Conservation (phyloP, 2,888 invertebrate genomes). For the Drosophila siamana region DNA sequence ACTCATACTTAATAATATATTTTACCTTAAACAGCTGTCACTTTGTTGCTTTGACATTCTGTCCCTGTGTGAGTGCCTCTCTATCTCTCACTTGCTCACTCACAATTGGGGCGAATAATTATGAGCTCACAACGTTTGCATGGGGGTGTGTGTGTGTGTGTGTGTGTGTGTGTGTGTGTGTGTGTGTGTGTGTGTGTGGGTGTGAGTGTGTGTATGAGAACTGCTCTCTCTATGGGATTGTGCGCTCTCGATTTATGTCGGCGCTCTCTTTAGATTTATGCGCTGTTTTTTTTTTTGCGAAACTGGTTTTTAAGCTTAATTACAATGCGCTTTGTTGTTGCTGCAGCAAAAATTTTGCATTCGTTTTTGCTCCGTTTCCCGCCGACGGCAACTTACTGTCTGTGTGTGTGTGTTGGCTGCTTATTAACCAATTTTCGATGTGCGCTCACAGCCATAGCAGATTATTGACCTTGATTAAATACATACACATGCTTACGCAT, state of each 20-base stretch:
- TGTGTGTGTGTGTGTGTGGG: no score
- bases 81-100: slow-evolving; percentile 19
- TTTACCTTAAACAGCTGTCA: slow-evolving; percentile 78
- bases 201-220: slow-evolving; percentile 14
- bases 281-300: slow-evolving; percentile 37
- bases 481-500: background rate
- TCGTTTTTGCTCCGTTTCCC: slow-evolving; percentile 48
- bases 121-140: slow-evolving; percentile 43
- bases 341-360: slow-evolving; percentile 64
- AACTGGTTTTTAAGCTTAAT: slow-evolving; percentile 78
- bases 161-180: slow-evolving; percentile 19
- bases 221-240: slow-evolving; percentile 16
- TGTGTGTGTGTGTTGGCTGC: slow-evolving; percentile 8
- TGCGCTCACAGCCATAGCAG: slow-evolving; percentile 51
- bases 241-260: slow-evolving; percentile 8
- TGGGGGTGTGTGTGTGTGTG: slow-evolving; percentile 13
- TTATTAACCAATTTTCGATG: slow-evolving; percentile 61
- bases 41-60: slow-evolving; percentile 46
- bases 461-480: slow-evolving; percentile 77
- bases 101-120: slow-evolving; percentile 61
- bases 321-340: slow-evolving; percentile 71
- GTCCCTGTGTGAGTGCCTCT: slow-evolving; percentile 18
- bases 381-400: slow-evolving; percentile 36
- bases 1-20: slow-evolving; percentile 34
- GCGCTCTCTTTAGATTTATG: slow-evolving; percentile 52